Evolutionary conservation across 53 echinoderm and acorn worm genomes (phyloP).

Genomic region (Temnopleurus reevesii): DNA sequence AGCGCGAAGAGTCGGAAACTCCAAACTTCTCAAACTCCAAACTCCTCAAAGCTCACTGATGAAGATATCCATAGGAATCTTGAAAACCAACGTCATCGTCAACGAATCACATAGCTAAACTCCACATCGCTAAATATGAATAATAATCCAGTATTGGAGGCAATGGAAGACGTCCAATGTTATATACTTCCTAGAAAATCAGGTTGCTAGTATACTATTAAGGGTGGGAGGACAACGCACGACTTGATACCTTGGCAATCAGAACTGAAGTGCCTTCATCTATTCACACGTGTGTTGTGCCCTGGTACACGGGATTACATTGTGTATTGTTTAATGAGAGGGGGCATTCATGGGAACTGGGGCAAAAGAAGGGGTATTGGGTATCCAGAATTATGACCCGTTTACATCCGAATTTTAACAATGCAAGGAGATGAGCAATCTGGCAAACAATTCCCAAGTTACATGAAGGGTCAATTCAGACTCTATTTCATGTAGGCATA

Average conservation of each 20-base stretch:
- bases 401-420: background rate
- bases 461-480: background rate
- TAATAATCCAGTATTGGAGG: too few relatives aligned
- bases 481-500: too few relatives aligned
- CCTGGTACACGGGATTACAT: background rate
- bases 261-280: background rate
- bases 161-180: too few relatives aligned
- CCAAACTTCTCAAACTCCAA: too few relatives aligned
- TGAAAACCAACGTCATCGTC: too few relatives aligned
- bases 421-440: background rate
- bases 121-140: too few relatives aligned
- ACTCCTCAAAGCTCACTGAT: too few relatives aligned
- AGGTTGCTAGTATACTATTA: background rate
- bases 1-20: too few relatives aligned
- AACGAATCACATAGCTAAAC: too few relatives aligned
- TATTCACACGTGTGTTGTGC: slow-evolving; percentile 18
- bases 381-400: background rate
- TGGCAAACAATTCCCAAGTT: background rate
- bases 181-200: background rate
- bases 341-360: background rate
- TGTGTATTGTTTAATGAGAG: slow-evolving; percentile 2
- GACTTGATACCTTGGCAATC: background rate
- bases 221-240: background rate
- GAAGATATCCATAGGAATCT: background rate
- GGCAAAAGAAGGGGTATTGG: background rate